Evolutionary conservation across 2,888 invertebrate species (phyloP).

Genomic region (Harpalus rufipes): DNA sequence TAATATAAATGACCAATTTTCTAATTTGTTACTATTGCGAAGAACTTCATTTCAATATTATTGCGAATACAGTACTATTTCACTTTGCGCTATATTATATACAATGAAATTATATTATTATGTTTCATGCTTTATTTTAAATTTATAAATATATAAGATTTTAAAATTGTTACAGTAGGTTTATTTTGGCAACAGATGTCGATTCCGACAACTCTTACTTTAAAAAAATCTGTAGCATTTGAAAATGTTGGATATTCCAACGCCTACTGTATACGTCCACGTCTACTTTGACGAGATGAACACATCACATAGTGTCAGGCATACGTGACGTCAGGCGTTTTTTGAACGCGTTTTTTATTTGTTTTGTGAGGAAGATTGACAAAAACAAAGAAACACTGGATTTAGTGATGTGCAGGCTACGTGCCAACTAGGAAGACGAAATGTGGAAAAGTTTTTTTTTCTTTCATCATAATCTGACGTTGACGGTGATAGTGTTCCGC

Average conservation of each 20-base stretch:
- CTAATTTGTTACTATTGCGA: too few relatives aligned
- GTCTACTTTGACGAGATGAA: not conserved
- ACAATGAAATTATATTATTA: too few relatives aligned
- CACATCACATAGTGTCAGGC: not conserved
- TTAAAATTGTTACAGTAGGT: too few relatives aligned
- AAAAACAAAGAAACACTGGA: constrained; percentile 41
- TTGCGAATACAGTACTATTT: too few relatives aligned
- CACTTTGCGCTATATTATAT: too few relatives aligned
- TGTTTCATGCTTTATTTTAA: too few relatives aligned
- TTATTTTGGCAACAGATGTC: too few relatives aligned
- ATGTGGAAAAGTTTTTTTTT: constrained; percentile 6
- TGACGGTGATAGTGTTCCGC: not conserved
- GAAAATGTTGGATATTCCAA: not conserved
- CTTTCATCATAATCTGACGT: not conserved
- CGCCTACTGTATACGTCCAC: not conserved
- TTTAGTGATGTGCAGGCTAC: constrained; percentile 37
- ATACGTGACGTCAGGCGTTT: constrained; percentile 18
- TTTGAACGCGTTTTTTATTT: constrained; percentile 44
- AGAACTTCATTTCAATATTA: too few relatives aligned
- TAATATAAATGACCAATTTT: too few relatives aligned
- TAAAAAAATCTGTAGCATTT: not conserved
- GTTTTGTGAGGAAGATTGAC: constrained; percentile 39
- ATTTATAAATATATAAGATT: too few relatives aligned
- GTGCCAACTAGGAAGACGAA: constrained; percentile 39
- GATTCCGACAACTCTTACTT: not conserved